Evolutionary conservation across 2,113 vertebrate species (phyloP).

Genomic region (Odocoileus hemionus): DNA sequence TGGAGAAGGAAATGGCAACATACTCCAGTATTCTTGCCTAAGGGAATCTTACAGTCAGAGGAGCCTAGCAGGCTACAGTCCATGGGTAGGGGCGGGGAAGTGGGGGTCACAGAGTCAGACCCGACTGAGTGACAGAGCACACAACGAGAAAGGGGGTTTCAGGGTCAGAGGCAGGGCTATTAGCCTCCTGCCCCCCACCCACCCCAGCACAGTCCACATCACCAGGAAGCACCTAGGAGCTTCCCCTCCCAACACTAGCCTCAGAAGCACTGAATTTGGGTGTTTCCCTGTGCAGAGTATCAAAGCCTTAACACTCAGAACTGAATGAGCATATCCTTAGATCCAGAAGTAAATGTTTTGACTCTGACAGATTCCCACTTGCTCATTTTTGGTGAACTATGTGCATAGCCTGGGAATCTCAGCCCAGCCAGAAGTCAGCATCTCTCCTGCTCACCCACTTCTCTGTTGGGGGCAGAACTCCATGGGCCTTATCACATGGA

Average conservation of each 20-base stretch:
- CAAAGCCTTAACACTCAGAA: not conserved
- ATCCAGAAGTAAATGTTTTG: slow-evolving; percentile 12
- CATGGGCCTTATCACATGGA: not conserved
- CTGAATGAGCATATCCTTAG: not conserved
- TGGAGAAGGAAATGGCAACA: not conserved
- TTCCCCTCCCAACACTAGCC: not conserved
- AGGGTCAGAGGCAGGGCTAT: not conserved
- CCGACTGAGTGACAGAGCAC: not conserved
- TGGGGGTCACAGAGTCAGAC: not conserved
- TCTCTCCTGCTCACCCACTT: not conserved
- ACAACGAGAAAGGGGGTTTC: not conserved
- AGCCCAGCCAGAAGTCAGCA: not conserved
- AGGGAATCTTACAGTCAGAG: not conserved
- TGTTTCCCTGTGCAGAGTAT: not conserved
- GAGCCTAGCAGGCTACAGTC: not conserved
- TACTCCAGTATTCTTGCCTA: not conserved
- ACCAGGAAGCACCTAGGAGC: not conserved
- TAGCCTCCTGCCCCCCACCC: not conserved
- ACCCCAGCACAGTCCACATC: no score
- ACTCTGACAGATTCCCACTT: not conserved
- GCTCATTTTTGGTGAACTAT: not conserved
- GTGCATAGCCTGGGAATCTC: not conserved
- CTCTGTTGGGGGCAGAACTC: not conserved
- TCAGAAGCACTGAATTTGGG: not conserved
- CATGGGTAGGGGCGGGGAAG: not conserved